Conservation (phyloP, 2,797 vertebrate species). For the Platyrinchus mystaceus region DNA sequence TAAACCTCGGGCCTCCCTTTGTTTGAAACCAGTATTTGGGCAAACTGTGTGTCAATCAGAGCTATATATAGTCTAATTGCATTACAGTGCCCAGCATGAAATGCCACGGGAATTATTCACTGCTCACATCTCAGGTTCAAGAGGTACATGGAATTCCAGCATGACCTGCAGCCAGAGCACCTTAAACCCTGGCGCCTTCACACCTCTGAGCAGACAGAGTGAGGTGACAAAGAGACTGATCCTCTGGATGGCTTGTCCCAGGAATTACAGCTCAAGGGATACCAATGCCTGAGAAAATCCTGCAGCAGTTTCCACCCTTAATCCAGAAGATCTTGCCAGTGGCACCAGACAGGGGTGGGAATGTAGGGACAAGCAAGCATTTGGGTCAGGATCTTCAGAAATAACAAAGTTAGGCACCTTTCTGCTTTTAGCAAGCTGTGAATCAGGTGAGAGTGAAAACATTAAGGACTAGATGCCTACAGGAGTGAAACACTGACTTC, state of each 20-base stretch:
- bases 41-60: not conserved
- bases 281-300: not conserved
- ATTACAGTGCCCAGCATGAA: not conserved
- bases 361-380: not conserved
- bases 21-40: conserved; percentile 23
- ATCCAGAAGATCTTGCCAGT: not conserved
- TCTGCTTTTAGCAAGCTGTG: not conserved
- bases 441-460: not conserved
- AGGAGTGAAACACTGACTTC: not conserved
- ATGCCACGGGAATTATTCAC: not conserved
- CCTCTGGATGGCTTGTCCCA: not conserved
- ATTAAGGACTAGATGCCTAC: not conserved
- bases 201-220: not conserved
- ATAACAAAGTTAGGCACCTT: not conserved
- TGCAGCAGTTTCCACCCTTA: not conserved
- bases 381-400: not conserved
- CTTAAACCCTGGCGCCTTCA: not conserved
- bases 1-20: not conserved
- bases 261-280: not conserved
- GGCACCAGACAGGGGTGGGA: not conserved
- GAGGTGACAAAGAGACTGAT: not conserved
- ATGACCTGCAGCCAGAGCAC: not conserved
- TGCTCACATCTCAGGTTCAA: not conserved
- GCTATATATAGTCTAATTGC: not conserved
- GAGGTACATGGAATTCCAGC: not conserved